phyloP scores from a whole-genome alignment of 2,113 vertebrate species.

The Trogon surrucura region DNA sequence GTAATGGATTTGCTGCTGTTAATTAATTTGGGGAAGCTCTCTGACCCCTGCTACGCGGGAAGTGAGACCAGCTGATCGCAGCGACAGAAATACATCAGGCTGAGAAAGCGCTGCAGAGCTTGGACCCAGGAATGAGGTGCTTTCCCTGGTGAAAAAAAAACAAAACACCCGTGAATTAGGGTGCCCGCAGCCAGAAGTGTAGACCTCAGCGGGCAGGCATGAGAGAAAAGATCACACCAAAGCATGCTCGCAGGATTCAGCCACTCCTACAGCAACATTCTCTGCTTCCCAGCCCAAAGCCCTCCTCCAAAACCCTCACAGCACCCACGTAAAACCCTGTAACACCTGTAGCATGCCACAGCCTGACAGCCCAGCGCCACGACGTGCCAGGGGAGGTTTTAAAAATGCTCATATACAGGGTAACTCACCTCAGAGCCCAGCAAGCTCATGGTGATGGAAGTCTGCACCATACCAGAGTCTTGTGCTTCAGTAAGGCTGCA shows the following conservation, averaged over 20 bases:
- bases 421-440: neutral
- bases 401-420: neutral
- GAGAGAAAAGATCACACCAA: neutral
- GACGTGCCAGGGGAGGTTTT: neutral
- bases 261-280: neutral
- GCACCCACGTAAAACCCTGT: neutral
- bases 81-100: neutral
- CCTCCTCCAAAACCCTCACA: neutral
- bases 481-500: neutral
- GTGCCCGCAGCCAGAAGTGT: neutral
- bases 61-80: neutral
- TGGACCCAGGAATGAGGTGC: neutral
- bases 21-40: neutral
- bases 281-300: neutral
- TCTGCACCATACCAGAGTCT: neutral
- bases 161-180: neutral
- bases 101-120: neutral
- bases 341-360: no score
- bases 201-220: neutral
- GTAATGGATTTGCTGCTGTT: neutral
- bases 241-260: neutral
- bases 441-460: fast-evolving
- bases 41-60: neutral
- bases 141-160: neutral
- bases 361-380: neutral